Evolutionary conservation across 2,888 invertebrate species (phyloP).

Genomic region (Diarsia mendica): DNA sequence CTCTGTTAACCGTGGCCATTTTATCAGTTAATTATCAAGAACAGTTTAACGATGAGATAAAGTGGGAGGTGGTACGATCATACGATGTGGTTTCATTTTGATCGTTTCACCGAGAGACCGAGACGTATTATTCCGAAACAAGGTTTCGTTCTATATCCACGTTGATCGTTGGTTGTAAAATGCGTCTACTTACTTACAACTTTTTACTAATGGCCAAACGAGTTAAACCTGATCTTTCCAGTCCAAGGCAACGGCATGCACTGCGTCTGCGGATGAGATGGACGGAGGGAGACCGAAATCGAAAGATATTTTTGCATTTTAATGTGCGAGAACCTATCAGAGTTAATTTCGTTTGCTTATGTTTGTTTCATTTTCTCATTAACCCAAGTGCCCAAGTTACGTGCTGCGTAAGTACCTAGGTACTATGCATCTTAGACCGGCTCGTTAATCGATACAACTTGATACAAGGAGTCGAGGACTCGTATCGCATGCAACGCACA

Average conservation of each 20-base stretch:
- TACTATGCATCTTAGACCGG: slow-evolving; percentile 44
- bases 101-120: slow-evolving; percentile 31
- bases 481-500: slow-evolving; percentile 74
- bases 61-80: slow-evolving; percentile 17
- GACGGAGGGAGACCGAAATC: slow-evolving; percentile 20
- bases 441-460: slow-evolving; percentile 53
- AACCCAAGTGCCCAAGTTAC: slow-evolving; percentile 18
- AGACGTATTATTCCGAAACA: slow-evolving; percentile 47
- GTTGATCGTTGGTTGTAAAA: slow-evolving; percentile 54
- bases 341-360: no score
- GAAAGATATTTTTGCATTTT: slow-evolving; percentile 4
- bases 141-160: slow-evolving; percentile 58
- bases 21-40: slow-evolving; percentile 51
- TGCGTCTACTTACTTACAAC: slow-evolving; percentile 63
- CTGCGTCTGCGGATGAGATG: slow-evolving; percentile 47
- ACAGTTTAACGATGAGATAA: slow-evolving; percentile 42
- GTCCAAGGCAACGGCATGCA: slow-evolving; percentile 55
- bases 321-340: not conserved
- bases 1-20: slow-evolving; percentile 24
- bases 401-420: slow-evolving; percentile 6
- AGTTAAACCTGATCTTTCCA: slow-evolving; percentile 66
- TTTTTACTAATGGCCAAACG: slow-evolving; percentile 70
- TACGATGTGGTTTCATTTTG: slow-evolving; percentile 26
- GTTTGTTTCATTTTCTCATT: slow-evolving; percentile 6
- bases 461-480: slow-evolving; percentile 69